phyloP scores from a whole-genome alignment of 2,113 vertebrate genomes.

The Fregata magnificens region DNA sequence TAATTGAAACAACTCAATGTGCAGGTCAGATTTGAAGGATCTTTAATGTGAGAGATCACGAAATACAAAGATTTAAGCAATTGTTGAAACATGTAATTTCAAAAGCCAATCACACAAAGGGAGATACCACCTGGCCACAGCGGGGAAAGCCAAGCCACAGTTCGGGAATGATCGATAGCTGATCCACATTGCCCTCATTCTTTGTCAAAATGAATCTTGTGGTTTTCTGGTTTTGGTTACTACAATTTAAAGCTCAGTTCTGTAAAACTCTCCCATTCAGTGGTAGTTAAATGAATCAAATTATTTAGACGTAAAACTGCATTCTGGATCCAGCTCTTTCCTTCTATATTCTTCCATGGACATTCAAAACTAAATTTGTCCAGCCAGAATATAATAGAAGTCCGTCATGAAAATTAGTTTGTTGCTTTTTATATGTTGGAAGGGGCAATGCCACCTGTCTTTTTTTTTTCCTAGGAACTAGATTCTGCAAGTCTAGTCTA shows the following conservation, averaged over 20 bases:
- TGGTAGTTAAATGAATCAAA: background rate
- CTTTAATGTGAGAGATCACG: background rate
- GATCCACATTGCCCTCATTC: background rate
- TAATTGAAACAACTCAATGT: constrained; percentile 47
- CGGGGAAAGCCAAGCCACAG: background rate
- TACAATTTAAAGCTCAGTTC: background rate
- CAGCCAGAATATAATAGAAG: background rate
- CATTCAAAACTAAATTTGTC: background rate
- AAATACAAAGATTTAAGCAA: background rate
- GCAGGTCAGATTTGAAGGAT: background rate
- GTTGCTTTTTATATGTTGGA: background rate
- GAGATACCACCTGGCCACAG: background rate
- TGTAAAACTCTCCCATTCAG: background rate
- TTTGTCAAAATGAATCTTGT: background rate
- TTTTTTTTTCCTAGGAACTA: background rate
- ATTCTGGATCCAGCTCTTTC: background rate
- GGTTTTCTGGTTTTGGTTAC: background rate
- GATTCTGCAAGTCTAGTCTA: background rate
- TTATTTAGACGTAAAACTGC: background rate
- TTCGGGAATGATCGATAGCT: background rate
- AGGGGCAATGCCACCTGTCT: background rate
- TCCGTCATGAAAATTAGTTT: background rate
- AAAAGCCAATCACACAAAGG: background rate
- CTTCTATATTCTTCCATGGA: background rate
- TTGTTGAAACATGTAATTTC: background rate